A percentile compares a stretch with the other conserved stretches of the same genome.
phyloP scores from a whole-genome alignment of 2,797 vertebrate species.

The Scleropages formosus region DNA sequence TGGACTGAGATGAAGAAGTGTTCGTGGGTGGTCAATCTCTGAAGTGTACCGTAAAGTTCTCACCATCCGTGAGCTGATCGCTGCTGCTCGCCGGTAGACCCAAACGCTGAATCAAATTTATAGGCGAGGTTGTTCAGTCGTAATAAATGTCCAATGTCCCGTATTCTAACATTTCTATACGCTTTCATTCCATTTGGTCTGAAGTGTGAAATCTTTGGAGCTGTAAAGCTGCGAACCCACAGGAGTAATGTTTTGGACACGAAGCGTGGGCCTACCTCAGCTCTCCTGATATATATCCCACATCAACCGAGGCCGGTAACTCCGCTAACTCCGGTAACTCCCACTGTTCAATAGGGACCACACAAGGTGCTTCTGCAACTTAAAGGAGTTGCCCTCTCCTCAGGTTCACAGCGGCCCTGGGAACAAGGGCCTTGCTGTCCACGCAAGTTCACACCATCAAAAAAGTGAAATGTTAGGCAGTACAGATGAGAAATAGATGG shows the following conservation, averaged over 20 bases:
- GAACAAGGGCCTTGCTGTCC: constrained; percentile 34
- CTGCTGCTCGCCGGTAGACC: constrained; percentile 37
- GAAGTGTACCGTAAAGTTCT: constrained; percentile 45
- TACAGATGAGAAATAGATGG: not conserved
- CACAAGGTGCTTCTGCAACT: constrained; percentile 38
- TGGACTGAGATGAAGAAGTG: constrained; percentile 28
- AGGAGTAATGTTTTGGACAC: constrained; percentile 42
- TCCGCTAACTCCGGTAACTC: constrained; percentile 29
- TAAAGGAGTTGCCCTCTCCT: constrained; percentile 19
- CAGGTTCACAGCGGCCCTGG: constrained; percentile 31
- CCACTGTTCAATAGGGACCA: constrained; percentile 42
- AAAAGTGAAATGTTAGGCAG: not conserved
- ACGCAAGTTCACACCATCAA: not conserved
- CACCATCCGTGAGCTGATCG: constrained; percentile 36
- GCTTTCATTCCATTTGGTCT: constrained; percentile 24
- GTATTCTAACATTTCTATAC: constrained; percentile 34
- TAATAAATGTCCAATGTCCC: constrained; percentile 41
- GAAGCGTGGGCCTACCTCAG: constrained; percentile 36
- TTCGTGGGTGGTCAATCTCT: constrained; percentile 36
- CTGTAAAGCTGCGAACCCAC: constrained; percentile 29
- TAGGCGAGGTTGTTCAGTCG: constrained; percentile 25
- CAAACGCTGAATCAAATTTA: constrained; percentile 37
- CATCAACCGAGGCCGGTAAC: constrained; percentile 34
- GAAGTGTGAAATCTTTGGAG: constrained; percentile 42
- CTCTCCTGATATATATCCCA: constrained; percentile 43